phyloP scores from a whole-genome alignment of 2,888 invertebrate genomes.

The Heliconius aoede region DNA sequence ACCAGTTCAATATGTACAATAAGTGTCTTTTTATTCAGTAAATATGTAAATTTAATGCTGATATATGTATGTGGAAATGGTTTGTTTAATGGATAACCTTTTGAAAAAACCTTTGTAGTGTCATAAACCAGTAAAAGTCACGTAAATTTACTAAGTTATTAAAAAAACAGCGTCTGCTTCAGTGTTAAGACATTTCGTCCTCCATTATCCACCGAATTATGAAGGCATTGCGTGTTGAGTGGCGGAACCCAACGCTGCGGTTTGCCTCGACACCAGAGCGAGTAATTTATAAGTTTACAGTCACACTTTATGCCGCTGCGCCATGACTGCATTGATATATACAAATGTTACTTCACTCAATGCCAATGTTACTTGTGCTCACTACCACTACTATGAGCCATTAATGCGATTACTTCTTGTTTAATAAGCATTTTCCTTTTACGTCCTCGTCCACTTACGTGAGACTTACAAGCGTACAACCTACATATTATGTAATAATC shows the following conservation, averaged over 20 bases:
- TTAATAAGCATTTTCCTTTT: constrained; percentile 38
- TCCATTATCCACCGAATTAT: no score
- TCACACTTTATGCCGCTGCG: no score
- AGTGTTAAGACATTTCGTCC: no score
- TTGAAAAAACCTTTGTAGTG: constrained; percentile 4
- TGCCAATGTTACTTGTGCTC: constrained; percentile 26
- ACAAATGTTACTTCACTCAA: constrained; percentile 4
- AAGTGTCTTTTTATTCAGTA: constrained; percentile 18
- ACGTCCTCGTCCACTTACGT: constrained; percentile 26
- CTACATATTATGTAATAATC: not conserved
- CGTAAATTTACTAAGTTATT: constrained; percentile 18
- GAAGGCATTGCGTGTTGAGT: no score
- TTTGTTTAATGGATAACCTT: constrained; percentile 15
- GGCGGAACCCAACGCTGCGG: no score
- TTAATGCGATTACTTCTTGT: constrained; percentile 29
- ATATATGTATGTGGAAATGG: not conserved
- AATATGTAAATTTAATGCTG: not conserved
- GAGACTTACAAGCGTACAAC: constrained; percentile 39
- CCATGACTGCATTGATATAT: not conserved
- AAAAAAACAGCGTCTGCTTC: no score
- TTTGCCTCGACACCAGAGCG: no score
- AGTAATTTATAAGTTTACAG: no score
- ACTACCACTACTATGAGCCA: constrained; percentile 13
- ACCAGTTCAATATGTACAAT: not conserved
- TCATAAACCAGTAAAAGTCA: constrained; percentile 21